Conservation (phyloP, 2,888 invertebrate genomes). For the Cenopis cana region DNA sequence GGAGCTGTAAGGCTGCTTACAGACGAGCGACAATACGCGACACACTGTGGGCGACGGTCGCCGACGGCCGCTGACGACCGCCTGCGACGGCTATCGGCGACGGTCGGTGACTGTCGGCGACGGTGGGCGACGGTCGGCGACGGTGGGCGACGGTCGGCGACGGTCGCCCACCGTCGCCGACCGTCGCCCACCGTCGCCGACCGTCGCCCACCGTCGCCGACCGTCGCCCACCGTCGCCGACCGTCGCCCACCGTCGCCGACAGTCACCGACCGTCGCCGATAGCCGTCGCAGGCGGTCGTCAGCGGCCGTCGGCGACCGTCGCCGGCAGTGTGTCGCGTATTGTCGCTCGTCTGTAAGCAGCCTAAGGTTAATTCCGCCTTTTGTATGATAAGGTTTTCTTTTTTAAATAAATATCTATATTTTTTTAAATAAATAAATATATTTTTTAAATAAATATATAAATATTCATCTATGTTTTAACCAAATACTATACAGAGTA, state of each 20-base stretch:
- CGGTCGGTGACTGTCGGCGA: background rate
- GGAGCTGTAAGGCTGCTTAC: background rate
- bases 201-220: background rate
- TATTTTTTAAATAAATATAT: too few species aligned
- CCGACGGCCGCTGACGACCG: background rate
- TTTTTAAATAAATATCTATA: too few species aligned
- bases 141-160: background rate
- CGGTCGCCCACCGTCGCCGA: background rate
- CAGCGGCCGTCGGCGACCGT: constrained; percentile 1
- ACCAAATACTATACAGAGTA: too few species aligned
- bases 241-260: background rate
- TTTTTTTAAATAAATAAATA: too few species aligned
- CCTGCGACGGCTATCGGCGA: too few species aligned
- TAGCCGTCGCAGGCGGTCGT: too few species aligned
- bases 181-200: background rate
- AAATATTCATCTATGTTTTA: too few species aligned
- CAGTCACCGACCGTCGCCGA: background rate
- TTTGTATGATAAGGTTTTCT: too few species aligned
- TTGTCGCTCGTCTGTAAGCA: constrained; percentile 3
- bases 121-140: background rate
- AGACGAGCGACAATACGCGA: constrained; percentile 4
- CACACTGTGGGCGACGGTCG: constrained; percentile 5
- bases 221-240: constrained; percentile 1
- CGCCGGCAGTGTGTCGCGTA: background rate
- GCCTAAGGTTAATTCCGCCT: too few species aligned